phyloP scores from a whole-genome alignment of 92 coral and sea anemone genomes.

The Epizoanthus illoricatus region DNA sequence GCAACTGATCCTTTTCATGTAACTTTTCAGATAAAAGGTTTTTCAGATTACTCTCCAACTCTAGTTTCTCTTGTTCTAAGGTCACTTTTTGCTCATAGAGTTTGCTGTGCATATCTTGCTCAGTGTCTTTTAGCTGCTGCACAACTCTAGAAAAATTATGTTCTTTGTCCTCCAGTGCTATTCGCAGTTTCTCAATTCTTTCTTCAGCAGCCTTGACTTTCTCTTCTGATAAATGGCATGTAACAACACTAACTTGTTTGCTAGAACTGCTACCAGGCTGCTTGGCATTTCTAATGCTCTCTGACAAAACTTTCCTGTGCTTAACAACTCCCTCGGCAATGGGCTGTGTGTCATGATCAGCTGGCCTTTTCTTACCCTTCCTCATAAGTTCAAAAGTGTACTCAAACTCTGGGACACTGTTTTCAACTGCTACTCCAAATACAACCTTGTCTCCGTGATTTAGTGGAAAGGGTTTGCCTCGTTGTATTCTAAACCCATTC shows the following conservation, averaged over 20 bases:
- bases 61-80: conserved; percentile 75
- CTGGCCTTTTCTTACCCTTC: conserved; percentile 65
- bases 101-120: conserved; percentile 68
- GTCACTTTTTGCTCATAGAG: conserved; percentile 79
- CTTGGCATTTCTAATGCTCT: conserved; percentile 55
- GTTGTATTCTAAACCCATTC: conserved; percentile 70
- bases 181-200: conserved; percentile 68
- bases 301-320: conserved; percentile 73
- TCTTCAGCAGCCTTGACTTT: conserved; percentile 74
- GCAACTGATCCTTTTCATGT: conserved; percentile 68
- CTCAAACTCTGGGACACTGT: conserved; percentile 89
- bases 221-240: conserved; percentile 49
- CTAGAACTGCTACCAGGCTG: conserved; percentile 51
- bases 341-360: conserved; percentile 50
- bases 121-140: conserved; percentile 71
- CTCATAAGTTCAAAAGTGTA: conserved; percentile 78
- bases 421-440: conserved; percentile 93
- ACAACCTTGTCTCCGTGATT: conserved; percentile 83
- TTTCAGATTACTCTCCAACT: conserved; percentile 71
- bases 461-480: conserved; percentile 54
- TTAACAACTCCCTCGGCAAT: conserved; percentile 61
- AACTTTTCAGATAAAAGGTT: conserved; percentile 68
- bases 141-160: conserved; percentile 63
- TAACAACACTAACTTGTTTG: conserved; percentile 36
- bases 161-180: conserved; percentile 77